Evolutionary conservation across 2,888 invertebrate genomes (phyloP), one percentile per base, ranked within the genome.

Genomic region (Pterostichus madidus): DNA sequence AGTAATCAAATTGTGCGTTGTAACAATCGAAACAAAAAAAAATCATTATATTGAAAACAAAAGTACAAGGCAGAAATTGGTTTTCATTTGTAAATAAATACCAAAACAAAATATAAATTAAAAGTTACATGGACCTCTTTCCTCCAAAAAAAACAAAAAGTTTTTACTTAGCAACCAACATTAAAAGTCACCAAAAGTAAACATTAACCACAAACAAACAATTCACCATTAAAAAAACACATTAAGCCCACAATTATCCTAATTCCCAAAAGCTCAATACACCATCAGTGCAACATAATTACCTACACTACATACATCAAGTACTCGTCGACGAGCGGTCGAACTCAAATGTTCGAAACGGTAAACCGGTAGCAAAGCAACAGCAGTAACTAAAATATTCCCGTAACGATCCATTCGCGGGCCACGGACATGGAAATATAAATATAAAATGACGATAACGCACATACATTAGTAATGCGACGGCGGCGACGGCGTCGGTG

Each of bases 391-490:
- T 52, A 75, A 75, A 75, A 52, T 75, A 75, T 75, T 52, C 68
- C 44, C 44, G 52, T 75, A 75, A 52, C 75, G 75, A 75, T 75
- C 75, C 31, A 75, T 75, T 71, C 68, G 68, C 49, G 75, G 49
- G 31, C 39, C 73, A 49, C 13, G 46, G 32, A 49, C 52, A 75
- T 75, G 75, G 31, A 75, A 75, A 75, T 75, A 75, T 75, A 75
- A 75, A 75, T 75, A 75, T 75, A 52, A 75, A 80, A 80, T 71
- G 53, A 53, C 71, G 32, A 15, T 15, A 52, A 53, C 53, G 68
- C 80, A 71, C 64, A 77, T 83, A 83, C 83, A 83, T 83, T 64
- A 76, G 83, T 83, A 77, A 83, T 83, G 64, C 64, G 73, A 24
- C 49, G 71, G 53, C 44, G 39, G 39, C 13, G 59, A 3, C 11